These are phyloP conservation scores for Solen grandis DNA, from an alignment of 1,140 invertebrate species.

Conservation along the genomic window DNA sequence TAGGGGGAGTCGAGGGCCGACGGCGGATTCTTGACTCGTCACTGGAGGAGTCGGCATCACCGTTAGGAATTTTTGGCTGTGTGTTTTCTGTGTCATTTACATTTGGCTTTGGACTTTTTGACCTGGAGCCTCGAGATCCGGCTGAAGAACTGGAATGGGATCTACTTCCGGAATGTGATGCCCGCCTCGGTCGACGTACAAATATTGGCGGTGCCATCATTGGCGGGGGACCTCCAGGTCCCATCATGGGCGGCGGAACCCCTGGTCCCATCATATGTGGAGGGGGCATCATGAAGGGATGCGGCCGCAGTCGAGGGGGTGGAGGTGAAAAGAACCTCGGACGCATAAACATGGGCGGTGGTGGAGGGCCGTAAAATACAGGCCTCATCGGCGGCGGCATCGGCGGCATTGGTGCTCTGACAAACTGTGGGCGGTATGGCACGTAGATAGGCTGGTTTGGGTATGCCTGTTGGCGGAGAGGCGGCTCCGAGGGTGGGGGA, in stretches of 20 bases:
- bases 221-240: conserved; percentile 54
- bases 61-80: conserved; percentile 49
- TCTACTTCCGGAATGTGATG: conserved; percentile 52
- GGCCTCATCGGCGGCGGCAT: conserved; percentile 4
- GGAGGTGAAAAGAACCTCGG: conserved; percentile 24
- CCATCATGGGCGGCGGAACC: conserved; percentile 46
- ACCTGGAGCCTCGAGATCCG: conserved; percentile 45
- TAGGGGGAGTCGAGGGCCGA: conserved; percentile 70
- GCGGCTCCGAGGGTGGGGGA: conserved; percentile 13
- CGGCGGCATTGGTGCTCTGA: conserved; percentile 15
- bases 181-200: conserved; percentile 51
- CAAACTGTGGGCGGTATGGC: conserved; percentile 30
- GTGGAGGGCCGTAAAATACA: background rate
- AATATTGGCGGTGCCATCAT: conserved; percentile 57
- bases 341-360: background rate
- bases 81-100: conserved; percentile 56
- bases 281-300: conserved; percentile 57
- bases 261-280: conserved; percentile 58
- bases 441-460: conserved; percentile 21
- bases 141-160: conserved; percentile 59
- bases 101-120: conserved; percentile 35
- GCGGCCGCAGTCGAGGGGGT: conserved; percentile 48
- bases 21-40: conserved; percentile 62
- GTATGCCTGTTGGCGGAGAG: background rate
- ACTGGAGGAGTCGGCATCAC: conserved; percentile 54